These are phyloP conservation scores for Palythoa grandis DNA, from an alignment of 92 coral and sea anemone species.

Conservation along the genomic window DNA sequence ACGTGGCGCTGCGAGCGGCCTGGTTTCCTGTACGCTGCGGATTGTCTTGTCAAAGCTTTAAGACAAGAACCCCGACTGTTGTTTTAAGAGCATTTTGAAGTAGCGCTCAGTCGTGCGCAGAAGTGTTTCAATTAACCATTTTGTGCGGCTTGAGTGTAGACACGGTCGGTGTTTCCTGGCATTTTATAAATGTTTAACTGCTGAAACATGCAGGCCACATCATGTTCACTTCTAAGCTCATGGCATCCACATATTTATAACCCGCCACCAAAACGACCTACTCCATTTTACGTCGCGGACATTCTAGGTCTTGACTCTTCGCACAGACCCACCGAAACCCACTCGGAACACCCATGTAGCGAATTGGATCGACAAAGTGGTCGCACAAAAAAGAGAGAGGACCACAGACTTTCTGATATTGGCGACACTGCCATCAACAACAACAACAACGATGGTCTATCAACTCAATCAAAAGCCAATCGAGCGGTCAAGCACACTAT, in stretches of 20 bases:
- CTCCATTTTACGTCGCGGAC: constrained; percentile 95
- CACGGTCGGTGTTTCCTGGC: not conserved
- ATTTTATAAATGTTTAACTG: constrained; percentile 8
- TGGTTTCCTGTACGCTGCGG: constrained; percentile 68
- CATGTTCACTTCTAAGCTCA: constrained; percentile 71
- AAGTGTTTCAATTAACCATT: not conserved
- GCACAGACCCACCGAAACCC: constrained; percentile 58
- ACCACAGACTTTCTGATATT: constrained; percentile 33
- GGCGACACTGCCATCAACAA: constrained; percentile 24
- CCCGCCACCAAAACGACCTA: constrained; percentile 88
- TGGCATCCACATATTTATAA: constrained; percentile 98
- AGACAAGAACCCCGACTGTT: constrained; percentile 16
- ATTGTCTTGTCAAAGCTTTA: constrained; percentile 68
- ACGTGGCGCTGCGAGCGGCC: constrained; percentile 75
- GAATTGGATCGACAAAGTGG: constrained; percentile 37
- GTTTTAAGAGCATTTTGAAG: constrained; percentile 35
- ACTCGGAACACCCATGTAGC: constrained; percentile 30
- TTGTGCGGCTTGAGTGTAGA: not conserved
- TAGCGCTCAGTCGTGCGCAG: constrained; percentile 22
- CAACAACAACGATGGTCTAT: constrained; percentile 28
- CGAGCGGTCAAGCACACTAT: constrained; percentile 42
- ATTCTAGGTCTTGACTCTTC: constrained; percentile 88
- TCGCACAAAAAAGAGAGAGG: constrained; percentile 36
- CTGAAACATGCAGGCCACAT: constrained; percentile 27
- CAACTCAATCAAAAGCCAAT: constrained; percentile 46